phyloP scores from a whole-genome alignment of 1,140 invertebrate genomes.

The Habropoda laboriosa region DNA sequence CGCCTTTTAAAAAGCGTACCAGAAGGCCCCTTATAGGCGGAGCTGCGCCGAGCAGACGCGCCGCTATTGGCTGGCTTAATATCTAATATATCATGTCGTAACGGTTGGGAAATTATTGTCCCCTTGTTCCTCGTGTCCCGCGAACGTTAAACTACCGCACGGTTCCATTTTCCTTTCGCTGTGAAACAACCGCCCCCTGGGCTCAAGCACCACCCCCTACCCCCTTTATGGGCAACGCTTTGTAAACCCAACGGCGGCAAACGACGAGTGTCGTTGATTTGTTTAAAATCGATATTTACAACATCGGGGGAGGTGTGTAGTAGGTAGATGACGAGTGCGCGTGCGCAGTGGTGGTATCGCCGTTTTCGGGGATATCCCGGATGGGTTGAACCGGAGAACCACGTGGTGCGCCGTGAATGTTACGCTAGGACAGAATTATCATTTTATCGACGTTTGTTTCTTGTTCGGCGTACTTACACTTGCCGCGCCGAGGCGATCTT shows the following conservation, averaged over 20 bases:
- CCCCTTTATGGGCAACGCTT: neutral
- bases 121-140: conserved; percentile 15
- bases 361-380: neutral
- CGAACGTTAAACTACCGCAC: neutral
- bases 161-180: conserved; percentile 11
- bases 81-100: conserved; percentile 61
- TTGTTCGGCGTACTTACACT: too few relatives aligned
- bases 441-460: too few relatives aligned
- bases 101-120: conserved; percentile 45
- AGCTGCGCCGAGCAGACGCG: conserved; percentile 44
- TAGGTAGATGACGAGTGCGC: neutral
- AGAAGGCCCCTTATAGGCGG: conserved; percentile 62
- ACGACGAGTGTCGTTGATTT: neutral
- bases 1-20: conserved; percentile 64
- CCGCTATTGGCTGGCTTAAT: conserved; percentile 60
- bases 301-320: neutral
- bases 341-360: neutral
- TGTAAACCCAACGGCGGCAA: neutral
- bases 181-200: neutral
- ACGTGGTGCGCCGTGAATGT: neutral
- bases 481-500: too few relatives aligned
- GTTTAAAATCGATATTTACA: conserved; percentile 22
- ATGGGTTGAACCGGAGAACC: too few relatives aligned
- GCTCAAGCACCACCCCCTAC: neutral
- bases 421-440: too few relatives aligned